Conservation (phyloP, 2,113 vertebrate genomes). For the Mastomys natalensis region DNA sequence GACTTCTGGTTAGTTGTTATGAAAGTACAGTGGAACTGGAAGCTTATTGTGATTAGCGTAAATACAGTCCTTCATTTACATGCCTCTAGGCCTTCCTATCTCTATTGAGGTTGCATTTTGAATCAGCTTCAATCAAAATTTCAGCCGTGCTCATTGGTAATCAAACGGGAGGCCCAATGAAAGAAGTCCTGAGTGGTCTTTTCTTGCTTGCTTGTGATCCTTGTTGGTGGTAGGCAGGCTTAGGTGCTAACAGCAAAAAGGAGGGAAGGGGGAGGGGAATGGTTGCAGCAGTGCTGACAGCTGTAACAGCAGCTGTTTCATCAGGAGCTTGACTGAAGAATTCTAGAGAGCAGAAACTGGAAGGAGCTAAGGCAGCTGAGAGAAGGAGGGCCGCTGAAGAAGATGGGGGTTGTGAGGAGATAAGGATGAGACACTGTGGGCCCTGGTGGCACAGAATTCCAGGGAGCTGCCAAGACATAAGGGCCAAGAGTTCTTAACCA, state of each 20-base stretch:
- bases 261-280: too few relatives aligned
- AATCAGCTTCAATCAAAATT: background rate
- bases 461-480: background rate
- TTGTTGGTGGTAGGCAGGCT: background rate
- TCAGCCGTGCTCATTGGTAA: background rate
- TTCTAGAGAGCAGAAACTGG: background rate
- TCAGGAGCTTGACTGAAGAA: background rate
- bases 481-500: background rate
- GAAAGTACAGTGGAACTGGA: background rate
- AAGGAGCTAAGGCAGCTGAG: background rate
- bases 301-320: background rate
- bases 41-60: background rate
- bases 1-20: background rate
- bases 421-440: background rate
- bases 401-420: background rate
- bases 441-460: background rate
- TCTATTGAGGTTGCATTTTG: background rate
- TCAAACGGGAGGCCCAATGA: background rate
- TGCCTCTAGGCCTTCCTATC: background rate
- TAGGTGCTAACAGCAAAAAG: background rate
- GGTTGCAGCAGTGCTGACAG: background rate
- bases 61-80: background rate
- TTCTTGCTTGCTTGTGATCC: background rate
- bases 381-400: background rate
- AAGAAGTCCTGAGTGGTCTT: background rate